A percentile compares a stretch with the other conserved stretches of the same genome.
Evolutionary conservation across 37 sponge, comb jelly and placozoan genomes (phyloP).

Genomic region (Halichondria panicea): DNA sequence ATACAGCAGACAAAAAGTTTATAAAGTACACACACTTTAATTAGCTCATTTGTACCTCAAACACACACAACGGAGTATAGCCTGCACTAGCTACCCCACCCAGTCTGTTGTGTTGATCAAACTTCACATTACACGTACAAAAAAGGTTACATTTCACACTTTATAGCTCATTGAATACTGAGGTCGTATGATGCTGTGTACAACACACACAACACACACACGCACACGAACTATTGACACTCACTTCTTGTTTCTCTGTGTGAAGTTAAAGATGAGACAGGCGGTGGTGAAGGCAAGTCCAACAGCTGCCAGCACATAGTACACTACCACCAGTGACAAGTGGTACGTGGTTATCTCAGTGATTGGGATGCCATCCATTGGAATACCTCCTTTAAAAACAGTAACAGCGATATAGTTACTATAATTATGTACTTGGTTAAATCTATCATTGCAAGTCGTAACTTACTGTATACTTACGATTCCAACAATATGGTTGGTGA

Average conservation of each 20-base stretch:
- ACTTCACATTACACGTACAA: no score
- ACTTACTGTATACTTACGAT: no score
- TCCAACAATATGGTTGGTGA: no score
- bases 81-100: no score
- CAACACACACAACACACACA: no score
- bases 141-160: no score
- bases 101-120: no score
- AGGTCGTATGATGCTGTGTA: no score
- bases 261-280: slow-evolving; percentile 27
- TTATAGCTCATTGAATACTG: no score
- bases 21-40: not conserved
- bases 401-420: not conserved
- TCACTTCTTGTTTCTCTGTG: slow-evolving; percentile 23
- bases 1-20: not conserved
- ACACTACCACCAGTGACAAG: slow-evolving; percentile 1
- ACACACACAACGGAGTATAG: not conserved
- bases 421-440: no score
- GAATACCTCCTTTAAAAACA: not conserved
- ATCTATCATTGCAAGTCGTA: no score
- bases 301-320: not conserved
- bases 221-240: no score
- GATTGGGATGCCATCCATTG: slow-evolving; percentile 12
- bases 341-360: not conserved
- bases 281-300: slow-evolving; percentile 16
- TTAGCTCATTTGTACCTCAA: not conserved